These are phyloP conservation scores for Agelaius phoeniceus DNA, from an alignment of 2,113 vertebrate species.

Conservation along the genomic window DNA sequence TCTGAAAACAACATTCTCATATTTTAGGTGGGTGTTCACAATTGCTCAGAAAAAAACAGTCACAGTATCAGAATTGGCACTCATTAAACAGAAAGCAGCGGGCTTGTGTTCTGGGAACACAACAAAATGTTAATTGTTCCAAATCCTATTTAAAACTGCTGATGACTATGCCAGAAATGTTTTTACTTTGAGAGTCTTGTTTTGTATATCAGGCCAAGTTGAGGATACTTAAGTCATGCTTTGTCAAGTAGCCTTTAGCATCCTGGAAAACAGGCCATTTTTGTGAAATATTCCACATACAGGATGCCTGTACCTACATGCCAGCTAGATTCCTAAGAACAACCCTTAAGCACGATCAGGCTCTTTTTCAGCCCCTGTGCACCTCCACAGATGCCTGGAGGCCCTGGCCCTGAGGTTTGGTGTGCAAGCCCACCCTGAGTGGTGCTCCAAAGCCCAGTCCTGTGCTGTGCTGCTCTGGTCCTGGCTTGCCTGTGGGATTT, in stretches of 20 bases:
- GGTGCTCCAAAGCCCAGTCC: background rate
- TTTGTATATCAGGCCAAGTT: background rate
- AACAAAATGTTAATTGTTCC: background rate
- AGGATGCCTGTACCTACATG: background rate
- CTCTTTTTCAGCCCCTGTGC: background rate
- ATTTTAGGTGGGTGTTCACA: background rate
- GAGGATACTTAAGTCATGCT: background rate
- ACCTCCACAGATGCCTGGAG: background rate
- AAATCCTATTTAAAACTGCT: background rate
- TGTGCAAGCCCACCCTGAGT: background rate
- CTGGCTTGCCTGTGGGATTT: background rate
- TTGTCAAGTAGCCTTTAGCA: background rate
- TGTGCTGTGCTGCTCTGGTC: fast-evolving
- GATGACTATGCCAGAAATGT: background rate
- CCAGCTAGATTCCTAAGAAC: background rate
- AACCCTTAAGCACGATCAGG: background rate
- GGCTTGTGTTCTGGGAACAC: background rate
- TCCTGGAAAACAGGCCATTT: background rate
- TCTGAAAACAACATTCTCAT: background rate
- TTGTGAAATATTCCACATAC: background rate
- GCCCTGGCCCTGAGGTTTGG: background rate
- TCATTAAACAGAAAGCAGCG: background rate
- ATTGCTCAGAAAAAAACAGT: background rate
- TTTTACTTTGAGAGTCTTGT: background rate
- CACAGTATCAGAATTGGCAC: background rate